phyloP scores from a whole-genome alignment of 2,888 invertebrate genomes.

The Sarcophaga subvicina region DNA sequence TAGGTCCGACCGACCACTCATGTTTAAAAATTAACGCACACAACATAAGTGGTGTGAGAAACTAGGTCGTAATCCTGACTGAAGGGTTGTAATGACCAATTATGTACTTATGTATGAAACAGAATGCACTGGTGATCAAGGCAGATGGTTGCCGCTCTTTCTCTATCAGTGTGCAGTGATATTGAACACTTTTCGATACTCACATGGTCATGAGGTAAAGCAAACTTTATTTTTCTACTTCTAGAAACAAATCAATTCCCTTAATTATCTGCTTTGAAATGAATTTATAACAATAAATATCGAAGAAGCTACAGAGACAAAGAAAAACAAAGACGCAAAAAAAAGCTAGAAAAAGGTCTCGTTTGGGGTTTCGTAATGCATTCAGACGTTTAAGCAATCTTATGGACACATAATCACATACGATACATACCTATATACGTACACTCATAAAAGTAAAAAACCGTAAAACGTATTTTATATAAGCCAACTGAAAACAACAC shows the following conservation, averaged over 20 bases:
- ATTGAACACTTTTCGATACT: no score
- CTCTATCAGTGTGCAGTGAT: no score
- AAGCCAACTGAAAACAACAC: slow-evolving; percentile 59
- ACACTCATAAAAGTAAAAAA: slow-evolving; percentile 10
- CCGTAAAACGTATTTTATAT: slow-evolving; percentile 1
- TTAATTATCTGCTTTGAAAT: slow-evolving; percentile 3
- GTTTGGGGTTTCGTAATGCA: slow-evolving; percentile 52
- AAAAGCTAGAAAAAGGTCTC: slow-evolving; percentile 53
- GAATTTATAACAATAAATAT: slow-evolving; percentile 38
- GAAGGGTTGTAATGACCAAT: no score
- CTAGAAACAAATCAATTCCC: background rate
- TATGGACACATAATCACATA: background rate
- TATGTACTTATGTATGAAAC: no score
- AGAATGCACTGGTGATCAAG: no score
- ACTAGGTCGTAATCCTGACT: no score
- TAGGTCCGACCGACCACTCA: no score
- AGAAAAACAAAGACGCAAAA: slow-evolving; percentile 59
- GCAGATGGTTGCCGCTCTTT: fast-evolving
- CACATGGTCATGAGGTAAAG: no score
- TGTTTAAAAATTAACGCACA: no score
- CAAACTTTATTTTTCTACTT: no score
- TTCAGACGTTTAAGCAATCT: background rate
- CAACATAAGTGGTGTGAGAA: no score
- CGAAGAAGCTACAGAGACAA: slow-evolving; percentile 55
- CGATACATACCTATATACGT: background rate